Percentiles rank a stretch among this genome's conserved stretches.
phyloP scores from a whole-genome alignment of 1,140 invertebrate genomes.

The Cydia pomonella region DNA sequence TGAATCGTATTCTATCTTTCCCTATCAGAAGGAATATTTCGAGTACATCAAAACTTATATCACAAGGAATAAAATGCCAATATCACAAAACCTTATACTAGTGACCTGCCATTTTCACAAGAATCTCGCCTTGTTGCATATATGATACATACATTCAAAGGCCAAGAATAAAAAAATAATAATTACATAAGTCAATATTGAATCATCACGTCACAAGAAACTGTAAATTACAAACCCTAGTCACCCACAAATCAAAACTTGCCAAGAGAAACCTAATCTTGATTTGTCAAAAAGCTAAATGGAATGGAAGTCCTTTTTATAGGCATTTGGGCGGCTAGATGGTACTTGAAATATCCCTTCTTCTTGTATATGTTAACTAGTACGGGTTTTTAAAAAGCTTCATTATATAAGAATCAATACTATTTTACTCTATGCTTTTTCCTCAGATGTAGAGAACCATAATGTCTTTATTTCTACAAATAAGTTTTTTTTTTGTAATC shows the following conservation, averaged over 20 bases:
- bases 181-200: neutral
- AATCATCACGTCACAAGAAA: neutral
- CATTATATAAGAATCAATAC: slow-evolving; percentile 25
- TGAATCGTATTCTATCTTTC: too few species aligned
- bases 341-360: neutral
- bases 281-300: too few species aligned
- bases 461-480: too few species aligned
- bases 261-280: too few species aligned
- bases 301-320: too few species aligned
- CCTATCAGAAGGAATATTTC: neutral
- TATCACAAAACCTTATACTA: too few species aligned
- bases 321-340: neutral
- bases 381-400: slow-evolving; percentile 10
- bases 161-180: neutral
- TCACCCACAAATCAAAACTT: too few species aligned
- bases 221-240: too few species aligned
- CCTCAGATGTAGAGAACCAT: too few species aligned
- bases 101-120: neutral
- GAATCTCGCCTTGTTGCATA: neutral
- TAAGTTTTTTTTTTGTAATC: too few species aligned
- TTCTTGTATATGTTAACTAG: neutral
- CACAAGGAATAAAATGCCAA: neutral
- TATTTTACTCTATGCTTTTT: neutral
- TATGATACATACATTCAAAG: neutral
- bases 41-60: neutral